Evolutionary conservation across 2,113 vertebrate species (phyloP).

Genomic region (Ploceus nigricollis): DNA sequence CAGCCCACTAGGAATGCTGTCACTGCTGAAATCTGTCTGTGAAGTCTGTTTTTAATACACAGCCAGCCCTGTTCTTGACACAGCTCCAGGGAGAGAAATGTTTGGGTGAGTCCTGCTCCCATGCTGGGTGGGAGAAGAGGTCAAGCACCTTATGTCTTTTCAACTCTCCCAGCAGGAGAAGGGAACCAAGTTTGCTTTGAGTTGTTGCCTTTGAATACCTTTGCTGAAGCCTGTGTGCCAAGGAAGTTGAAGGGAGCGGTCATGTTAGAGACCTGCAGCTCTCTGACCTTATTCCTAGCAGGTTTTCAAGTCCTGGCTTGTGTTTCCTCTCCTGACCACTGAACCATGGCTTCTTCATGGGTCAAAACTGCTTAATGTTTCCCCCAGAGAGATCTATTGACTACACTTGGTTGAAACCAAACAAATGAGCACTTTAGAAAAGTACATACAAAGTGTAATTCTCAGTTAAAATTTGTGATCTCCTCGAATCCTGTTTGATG

Average conservation of each 20-base stretch:
- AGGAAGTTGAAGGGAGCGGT: not conserved
- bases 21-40: not conserved
- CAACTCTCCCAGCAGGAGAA: not conserved
- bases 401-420: not conserved
- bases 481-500: not conserved
- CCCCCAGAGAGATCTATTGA: not conserved
- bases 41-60: not conserved
- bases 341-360: not conserved
- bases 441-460: not conserved
- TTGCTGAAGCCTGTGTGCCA: not conserved
- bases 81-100: not conserved
- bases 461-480: rapidly evolving
- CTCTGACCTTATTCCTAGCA: not conserved
- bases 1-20: not conserved
- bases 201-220: not conserved
- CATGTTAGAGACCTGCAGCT: not conserved
- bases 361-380: not conserved
- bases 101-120: not conserved
- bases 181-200: not conserved
- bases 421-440: not conserved
- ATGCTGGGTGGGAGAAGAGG: not conserved
- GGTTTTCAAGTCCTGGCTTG: not conserved
- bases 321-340: not conserved
- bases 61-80: not conserved
- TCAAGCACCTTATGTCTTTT: not conserved